Evolutionary conservation across 2,888 invertebrate species (phyloP), one percentile per base, ranked within the genome.

Genomic region (Ligdia adustata): DNA sequence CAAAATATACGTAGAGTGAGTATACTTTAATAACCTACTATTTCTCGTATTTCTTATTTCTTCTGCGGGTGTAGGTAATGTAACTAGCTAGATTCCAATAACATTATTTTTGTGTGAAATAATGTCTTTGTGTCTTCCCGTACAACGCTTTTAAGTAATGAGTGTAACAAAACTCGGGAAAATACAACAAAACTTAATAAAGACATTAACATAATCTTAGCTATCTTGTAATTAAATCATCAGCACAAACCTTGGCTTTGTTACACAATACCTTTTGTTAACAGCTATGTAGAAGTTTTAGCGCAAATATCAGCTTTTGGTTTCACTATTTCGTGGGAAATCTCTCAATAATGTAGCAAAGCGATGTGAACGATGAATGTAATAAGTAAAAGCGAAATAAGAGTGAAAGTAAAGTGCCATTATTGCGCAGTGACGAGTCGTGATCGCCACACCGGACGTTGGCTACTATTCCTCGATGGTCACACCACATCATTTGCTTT

Each of bases 281-380:
- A 33, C 37, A 26, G 38, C 3, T 38, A 20, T 7, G 18, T 16
- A 47, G 12, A 38, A 18, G 26, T 32, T 48, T 48, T 33, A 38
- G 16, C 45, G 14, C 24, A 33, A 37, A 38, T 46, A 41, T 38
- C 9, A 46, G 55, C 57, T 57, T 51, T 57, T 55, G 49, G 40
- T 60, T 60, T 55, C 53, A 53, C 55, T 56, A 49, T 33, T 35
- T 33, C 48, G 61, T 59, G 61, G 44, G 61, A 61, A 58, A 41
- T 37, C 13, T 52, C 41, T 48, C 42, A 44, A 45, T 47, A 47
- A 42, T 46, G 44, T 52, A 39, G 24, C 24, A 26, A 33, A 33
- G 18, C 39, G 29, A 33, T 46, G 49, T 33, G 41, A 46, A 52
- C 48, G 45, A 53, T 52, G 48, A 51, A 42, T 54, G 44, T 52